These are phyloP conservation scores for Fulica atra DNA, from an alignment of 2,113 vertebrate species.

Conservation along the genomic window DNA sequence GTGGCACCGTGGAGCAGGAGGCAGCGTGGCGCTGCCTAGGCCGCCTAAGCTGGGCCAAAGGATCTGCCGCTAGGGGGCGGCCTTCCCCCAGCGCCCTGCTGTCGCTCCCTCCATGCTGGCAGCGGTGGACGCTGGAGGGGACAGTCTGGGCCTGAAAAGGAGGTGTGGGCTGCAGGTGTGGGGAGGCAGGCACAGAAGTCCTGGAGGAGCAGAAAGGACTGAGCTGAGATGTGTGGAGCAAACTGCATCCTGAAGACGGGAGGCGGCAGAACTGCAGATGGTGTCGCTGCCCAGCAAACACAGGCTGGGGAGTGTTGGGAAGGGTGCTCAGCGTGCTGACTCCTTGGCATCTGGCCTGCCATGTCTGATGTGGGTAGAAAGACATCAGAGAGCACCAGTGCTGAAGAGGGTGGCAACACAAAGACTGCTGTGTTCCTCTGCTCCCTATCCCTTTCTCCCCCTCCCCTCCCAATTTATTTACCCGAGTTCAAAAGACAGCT, in stretches of 20 bases:
- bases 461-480: constrained; percentile 59
- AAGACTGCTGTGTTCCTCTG: constrained; percentile 45
- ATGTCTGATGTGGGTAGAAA: constrained; percentile 43
- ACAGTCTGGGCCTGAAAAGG: background rate
- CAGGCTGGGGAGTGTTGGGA: background rate
- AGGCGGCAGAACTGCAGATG: background rate
- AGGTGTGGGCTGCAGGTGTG: background rate
- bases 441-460: constrained; percentile 45
- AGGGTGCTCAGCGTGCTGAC: background rate
- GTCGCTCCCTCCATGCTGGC: background rate
- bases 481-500: constrained; percentile 64
- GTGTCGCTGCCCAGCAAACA: background rate
- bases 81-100: background rate
- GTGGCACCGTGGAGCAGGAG: background rate
- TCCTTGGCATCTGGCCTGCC: constrained; percentile 46
- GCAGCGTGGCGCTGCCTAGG: background rate
- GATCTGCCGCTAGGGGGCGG: background rate
- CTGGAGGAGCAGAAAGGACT: background rate
- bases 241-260: background rate
- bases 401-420: constrained; percentile 48
- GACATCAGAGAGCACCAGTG: constrained; percentile 44
- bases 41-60: background rate
- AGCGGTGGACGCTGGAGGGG: background rate
- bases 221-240: background rate
- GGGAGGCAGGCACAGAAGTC: background rate